A percentile compares a stretch with the other conserved stretches of the same genome.
These are phyloP conservation scores for Cerastis leucographa DNA, from an alignment of 2,888 invertebrate genomes.

Conservation along the genomic window DNA sequence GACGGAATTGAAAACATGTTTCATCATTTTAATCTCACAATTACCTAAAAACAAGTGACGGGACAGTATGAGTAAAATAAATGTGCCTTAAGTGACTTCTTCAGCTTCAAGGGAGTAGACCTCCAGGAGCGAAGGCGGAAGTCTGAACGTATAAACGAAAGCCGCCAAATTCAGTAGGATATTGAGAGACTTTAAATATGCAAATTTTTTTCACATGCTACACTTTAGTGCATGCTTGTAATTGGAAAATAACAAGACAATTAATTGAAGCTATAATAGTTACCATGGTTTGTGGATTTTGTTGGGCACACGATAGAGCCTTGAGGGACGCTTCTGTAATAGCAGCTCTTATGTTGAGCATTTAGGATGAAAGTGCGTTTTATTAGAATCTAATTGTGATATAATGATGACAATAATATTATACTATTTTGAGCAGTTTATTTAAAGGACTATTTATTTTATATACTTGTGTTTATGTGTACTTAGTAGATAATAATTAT, in stretches of 20 bases:
- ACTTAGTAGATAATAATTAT: slow-evolving; percentile 26
- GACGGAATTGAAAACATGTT: slow-evolving; percentile 53
- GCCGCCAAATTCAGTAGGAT: neutral
- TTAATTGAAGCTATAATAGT: slow-evolving; percentile 12
- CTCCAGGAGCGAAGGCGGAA: slow-evolving; percentile 1
- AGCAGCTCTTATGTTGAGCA: slow-evolving; percentile 9
- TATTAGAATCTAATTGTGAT: slow-evolving; percentile 35
- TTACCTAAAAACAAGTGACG: slow-evolving; percentile 15
- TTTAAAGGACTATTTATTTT: slow-evolving; percentile 56
- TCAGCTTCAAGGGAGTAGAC: slow-evolving; percentile 6
- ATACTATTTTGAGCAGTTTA: slow-evolving; percentile 46
- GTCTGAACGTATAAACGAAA: neutral
- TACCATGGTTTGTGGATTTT: slow-evolving; percentile 2
- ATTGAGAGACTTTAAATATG: neutral
- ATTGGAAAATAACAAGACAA: neutral
- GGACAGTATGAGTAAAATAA: slow-evolving; percentile 19
- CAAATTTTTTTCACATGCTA: neutral
- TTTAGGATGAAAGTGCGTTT: slow-evolving; percentile 39
- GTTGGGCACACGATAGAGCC: slow-evolving; percentile 9
- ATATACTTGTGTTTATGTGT: slow-evolving; percentile 40
- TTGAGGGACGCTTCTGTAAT: slow-evolving; percentile 22
- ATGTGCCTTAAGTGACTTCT: slow-evolving; percentile 7
- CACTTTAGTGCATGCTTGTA: neutral
- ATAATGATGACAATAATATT: slow-evolving; percentile 47
- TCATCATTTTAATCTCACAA: slow-evolving; percentile 25